Evolutionary conservation across 2,888 invertebrate species (phyloP).

Genomic region (Dryomyza anilis): DNA sequence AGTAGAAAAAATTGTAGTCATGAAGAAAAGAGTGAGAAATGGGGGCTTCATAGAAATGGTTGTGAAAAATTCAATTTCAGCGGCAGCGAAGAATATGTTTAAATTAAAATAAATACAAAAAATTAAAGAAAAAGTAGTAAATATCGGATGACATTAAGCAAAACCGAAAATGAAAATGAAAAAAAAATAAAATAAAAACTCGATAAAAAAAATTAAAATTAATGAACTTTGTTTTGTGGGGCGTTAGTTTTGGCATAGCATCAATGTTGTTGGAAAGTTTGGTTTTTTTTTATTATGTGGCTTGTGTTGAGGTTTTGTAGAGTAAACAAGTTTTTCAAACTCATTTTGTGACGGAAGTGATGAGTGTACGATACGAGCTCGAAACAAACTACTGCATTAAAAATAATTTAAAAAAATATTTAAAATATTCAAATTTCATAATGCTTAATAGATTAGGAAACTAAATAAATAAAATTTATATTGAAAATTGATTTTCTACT

Average conservation of each 20-base stretch:
- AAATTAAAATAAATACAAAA: neutral
- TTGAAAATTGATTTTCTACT: neutral
- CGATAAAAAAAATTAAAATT: neutral
- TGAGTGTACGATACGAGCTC: no score
- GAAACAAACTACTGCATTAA: no score
- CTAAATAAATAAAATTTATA: no score
- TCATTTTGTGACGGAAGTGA: no score
- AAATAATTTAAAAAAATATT: no score
- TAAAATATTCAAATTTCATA: no score
- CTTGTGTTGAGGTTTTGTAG: neutral
- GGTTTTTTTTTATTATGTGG: neutral
- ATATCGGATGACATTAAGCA: no score
- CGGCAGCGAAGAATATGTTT: neutral
- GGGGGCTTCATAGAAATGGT: neutral
- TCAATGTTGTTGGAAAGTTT: no score
- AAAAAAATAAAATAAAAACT: neutral
- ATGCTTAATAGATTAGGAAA: no score
- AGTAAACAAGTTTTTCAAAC: no score
- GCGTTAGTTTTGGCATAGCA: neutral
- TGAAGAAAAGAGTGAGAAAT: neutral
- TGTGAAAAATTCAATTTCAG: neutral
- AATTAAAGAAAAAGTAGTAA: no score
- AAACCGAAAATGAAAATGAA: neutral
- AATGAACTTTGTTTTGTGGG: neutral
- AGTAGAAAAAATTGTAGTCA: no score